phyloP scores from a whole-genome alignment of 2,113 vertebrate genomes.

The Serinus canaria region DNA sequence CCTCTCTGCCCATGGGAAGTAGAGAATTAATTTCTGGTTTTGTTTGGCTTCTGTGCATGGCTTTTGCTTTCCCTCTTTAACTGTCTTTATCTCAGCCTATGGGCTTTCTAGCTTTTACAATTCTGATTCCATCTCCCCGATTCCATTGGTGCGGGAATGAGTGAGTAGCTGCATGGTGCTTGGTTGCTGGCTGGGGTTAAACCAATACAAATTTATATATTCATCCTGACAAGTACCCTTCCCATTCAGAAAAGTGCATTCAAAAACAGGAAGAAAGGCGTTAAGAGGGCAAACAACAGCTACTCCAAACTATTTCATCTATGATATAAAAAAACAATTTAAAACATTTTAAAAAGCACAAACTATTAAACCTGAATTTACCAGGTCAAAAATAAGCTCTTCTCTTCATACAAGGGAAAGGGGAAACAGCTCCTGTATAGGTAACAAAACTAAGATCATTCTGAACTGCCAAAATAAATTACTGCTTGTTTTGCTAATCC shows the following conservation, averaged over 20 bases:
- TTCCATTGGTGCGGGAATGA: not conserved
- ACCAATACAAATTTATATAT: not conserved
- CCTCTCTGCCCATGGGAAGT: not conserved
- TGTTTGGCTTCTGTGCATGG: not conserved
- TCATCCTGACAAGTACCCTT: not conserved
- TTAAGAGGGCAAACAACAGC: not conserved
- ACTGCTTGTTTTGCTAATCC: not conserved
- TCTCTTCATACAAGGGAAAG: not conserved
- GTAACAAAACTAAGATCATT: not conserved
- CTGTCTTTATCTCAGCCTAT: not conserved
- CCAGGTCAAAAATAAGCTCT: not conserved
- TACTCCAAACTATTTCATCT: not conserved
- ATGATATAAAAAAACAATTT: not conserved
- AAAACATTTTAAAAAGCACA: not conserved
- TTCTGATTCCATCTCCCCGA: not conserved
- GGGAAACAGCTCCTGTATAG: not conserved
- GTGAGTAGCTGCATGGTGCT: not conserved
- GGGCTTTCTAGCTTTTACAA: not conserved
- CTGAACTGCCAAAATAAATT: not conserved
- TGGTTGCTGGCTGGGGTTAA: not conserved
- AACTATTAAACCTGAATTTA: not conserved
- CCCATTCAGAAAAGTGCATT: not conserved
- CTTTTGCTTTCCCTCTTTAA: not conserved
- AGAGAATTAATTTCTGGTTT: not conserved
- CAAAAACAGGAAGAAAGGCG: not conserved